Evolutionary conservation across 2,113 vertebrate species (phyloP).

Genomic region (Gymnobelideus leadbeateri): DNA sequence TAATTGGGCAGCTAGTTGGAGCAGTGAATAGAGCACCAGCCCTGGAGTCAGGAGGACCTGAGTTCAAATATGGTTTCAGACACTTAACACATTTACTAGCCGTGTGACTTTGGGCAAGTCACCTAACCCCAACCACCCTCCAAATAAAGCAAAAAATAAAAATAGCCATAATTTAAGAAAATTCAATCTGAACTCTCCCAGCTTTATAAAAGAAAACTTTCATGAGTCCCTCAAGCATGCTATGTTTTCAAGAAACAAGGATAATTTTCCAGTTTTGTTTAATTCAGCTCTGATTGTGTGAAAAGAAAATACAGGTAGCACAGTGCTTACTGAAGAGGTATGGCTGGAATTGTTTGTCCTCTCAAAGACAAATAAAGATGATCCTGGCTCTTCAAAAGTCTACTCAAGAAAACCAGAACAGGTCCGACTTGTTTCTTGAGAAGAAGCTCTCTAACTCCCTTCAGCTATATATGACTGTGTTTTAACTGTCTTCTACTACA

Average conservation of each 20-base stretch:
- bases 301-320: not conserved
- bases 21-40: no score
- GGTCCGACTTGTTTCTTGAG: conserved; percentile 45
- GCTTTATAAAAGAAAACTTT: not conserved
- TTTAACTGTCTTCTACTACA: conserved; percentile 22
- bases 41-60: no score
- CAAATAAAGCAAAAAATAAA: no score
- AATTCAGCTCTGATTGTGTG: conserved; percentile 12
- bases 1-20: no score
- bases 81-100: no score
- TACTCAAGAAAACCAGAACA: conserved; percentile 7
- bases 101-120: no score
- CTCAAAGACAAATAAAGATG: conserved; percentile 28
- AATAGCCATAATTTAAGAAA: no score
- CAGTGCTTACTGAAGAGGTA: not conserved
- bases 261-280: conserved; percentile 23
- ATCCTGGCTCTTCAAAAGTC: conserved; percentile 43
- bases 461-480: conserved; percentile 1
- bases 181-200: not conserved
- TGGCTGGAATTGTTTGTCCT: conserved; percentile 16
- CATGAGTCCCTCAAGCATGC: not conserved
- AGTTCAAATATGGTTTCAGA: no score
- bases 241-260: conserved; percentile 12
- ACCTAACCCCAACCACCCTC: no score
- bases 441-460: not conserved